Conservation (phyloP, 2,113 vertebrate species). For the Oreochromis tanganicae region DNA sequence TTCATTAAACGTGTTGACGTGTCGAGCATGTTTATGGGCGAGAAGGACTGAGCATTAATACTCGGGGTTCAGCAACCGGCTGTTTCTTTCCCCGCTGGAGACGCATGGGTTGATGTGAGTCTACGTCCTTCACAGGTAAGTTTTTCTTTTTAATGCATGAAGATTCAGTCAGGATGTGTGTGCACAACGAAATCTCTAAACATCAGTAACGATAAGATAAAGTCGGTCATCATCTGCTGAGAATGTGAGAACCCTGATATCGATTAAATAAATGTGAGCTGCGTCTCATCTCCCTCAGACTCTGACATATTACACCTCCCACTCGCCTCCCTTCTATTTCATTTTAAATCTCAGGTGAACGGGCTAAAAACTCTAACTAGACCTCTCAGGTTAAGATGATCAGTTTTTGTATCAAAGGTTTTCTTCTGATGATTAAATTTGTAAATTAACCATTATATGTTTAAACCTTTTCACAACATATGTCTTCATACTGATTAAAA, state of each 20-base stretch:
- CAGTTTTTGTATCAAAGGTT: not conserved
- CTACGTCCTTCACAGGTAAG: slow-evolving; percentile 15
- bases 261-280: not conserved
- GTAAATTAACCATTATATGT: not conserved
- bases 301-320: not conserved
- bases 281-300: not conserved
- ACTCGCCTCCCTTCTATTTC: not conserved
- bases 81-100: not conserved
- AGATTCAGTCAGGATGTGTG: not conserved
- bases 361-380: not conserved
- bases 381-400: not conserved
- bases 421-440: not conserved
- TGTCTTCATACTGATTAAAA: not conserved
- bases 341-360: not conserved
- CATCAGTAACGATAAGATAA: not conserved
- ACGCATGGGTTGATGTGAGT: not conserved
- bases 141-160: not conserved
- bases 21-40: not conserved
- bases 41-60: not conserved
- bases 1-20: slow-evolving; percentile 72
- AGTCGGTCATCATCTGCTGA: not conserved
- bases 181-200: not conserved
- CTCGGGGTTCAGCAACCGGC: fast-evolving
- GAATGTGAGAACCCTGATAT: not conserved
- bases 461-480: not conserved